Percentiles rank a stretch among this genome's conserved stretches.
These are phyloP conservation scores for Eupithecia subumbrata DNA, from an alignment of 2,888 invertebrate species.

Conservation along the genomic window DNA sequence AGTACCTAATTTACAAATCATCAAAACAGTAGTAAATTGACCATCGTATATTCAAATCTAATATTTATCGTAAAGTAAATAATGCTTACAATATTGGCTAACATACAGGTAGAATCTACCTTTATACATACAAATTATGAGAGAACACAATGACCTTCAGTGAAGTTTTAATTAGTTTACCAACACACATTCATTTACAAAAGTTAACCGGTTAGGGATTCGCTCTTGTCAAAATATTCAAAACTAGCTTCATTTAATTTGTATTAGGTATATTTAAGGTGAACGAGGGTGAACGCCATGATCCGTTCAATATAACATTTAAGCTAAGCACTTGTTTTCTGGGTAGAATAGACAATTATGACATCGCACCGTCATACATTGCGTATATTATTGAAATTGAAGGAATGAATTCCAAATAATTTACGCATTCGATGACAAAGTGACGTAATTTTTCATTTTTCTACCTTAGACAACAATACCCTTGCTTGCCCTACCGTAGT, in stretches of 20 bases:
- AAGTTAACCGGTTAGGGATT: slow-evolving; percentile 2
- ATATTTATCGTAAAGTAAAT: neutral
- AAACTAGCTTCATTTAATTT: neutral
- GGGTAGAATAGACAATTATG: too few relatives aligned
- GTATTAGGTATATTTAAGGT: neutral
- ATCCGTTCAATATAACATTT: too few relatives aligned
- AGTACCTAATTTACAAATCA: neutral
- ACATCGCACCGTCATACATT: too few relatives aligned
- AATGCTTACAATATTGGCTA: neutral
- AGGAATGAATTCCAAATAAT: too few relatives aligned
- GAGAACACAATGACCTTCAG: neutral
- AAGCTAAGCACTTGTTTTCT: too few relatives aligned
- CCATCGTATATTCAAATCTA: neutral
- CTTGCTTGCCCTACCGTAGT: too few relatives aligned
- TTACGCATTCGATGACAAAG: too few relatives aligned
- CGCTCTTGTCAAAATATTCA: neutral
- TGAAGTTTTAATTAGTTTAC: slow-evolving; percentile 7
- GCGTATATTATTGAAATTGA: too few relatives aligned
- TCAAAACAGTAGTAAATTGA: neutral
- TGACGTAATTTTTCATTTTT: too few relatives aligned
- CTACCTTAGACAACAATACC: too few relatives aligned
- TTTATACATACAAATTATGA: neutral
- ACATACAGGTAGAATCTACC: neutral
- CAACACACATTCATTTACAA: neutral
- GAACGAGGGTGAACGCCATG: too few relatives aligned